A percentile compares a stretch with the other conserved stretches of the same genome.
phyloP scores from a whole-genome alignment of 2,797 vertebrate species.

The Accipiter superciliosus region DNA sequence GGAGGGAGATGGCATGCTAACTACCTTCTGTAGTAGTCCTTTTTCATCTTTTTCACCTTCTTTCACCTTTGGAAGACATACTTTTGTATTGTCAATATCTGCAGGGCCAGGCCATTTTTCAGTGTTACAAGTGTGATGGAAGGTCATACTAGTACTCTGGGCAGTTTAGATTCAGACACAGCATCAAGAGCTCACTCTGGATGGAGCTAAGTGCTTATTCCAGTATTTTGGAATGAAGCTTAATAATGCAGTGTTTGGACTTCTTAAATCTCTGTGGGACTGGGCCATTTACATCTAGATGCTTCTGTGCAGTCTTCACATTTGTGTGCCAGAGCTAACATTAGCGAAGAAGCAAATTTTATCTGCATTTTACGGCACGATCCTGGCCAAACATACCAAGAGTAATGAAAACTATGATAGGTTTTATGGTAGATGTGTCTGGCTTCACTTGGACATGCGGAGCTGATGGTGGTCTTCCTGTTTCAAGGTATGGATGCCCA shows the following conservation, averaged over 20 bases:
- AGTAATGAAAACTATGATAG: background rate
- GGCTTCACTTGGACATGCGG: background rate
- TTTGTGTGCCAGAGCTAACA: background rate
- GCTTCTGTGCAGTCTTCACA: background rate
- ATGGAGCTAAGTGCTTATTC: background rate
- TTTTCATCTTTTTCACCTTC: background rate
- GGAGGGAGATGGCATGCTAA: background rate
- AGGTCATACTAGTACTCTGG: background rate
- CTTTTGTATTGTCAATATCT: background rate
- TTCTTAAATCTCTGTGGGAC: background rate
- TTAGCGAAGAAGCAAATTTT: background rate
- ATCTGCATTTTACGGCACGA: background rate
- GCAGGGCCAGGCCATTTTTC: background rate
- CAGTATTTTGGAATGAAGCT: background rate
- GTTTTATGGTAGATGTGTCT: background rate
- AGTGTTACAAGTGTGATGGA: background rate
- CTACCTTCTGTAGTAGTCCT: background rate
- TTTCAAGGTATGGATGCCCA: background rate
- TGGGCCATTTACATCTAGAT: background rate
- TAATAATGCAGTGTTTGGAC: background rate
- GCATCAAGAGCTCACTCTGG: background rate
- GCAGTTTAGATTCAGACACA: background rate
- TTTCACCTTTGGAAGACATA: background rate
- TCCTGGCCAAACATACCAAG: background rate
- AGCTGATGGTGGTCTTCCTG: background rate